phyloP scores from a whole-genome alignment of 1,140 invertebrate species.

The Nebria ingens region DNA sequence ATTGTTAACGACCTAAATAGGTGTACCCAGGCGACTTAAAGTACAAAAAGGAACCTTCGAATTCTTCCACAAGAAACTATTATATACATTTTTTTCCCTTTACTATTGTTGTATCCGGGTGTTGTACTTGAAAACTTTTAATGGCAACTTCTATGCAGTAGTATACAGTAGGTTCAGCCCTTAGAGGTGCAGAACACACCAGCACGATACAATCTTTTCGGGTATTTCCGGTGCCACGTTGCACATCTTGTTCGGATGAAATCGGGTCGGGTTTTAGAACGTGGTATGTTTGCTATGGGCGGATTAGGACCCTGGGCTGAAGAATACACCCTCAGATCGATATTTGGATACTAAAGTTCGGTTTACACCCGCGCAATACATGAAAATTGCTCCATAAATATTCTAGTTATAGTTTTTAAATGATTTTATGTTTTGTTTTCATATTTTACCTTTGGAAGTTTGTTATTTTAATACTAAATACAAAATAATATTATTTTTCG shows the following conservation, averaged over 20 bases:
- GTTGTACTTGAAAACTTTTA: constrained; percentile 4
- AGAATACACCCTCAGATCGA: constrained; percentile 6
- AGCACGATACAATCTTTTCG: not conserved
- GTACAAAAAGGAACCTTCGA: too few species aligned
- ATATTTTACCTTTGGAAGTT: too few species aligned
- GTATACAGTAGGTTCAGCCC: not conserved
- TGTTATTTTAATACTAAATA: too few species aligned
- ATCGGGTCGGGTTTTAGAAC: not conserved
- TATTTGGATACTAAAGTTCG: not conserved
- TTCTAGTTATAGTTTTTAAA: too few species aligned
- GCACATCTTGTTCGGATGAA: not conserved
- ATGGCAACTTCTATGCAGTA: constrained; percentile 3
- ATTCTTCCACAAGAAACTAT: too few species aligned
- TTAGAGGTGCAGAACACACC: too few species aligned
- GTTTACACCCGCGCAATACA: not conserved
- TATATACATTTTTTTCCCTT: not conserved
- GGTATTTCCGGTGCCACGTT: not conserved
- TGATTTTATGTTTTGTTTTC: too few species aligned
- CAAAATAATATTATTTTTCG: too few species aligned
- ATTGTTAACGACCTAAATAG: too few species aligned
- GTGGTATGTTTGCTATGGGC: not conserved
- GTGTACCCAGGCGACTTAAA: too few species aligned
- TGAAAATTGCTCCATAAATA: too few species aligned
- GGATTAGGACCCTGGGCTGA: constrained; percentile 1
- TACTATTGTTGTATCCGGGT: not conserved